A percentile compares a stretch with the other conserved stretches of the same genome.
Evolutionary conservation across 2,888 invertebrate species (phyloP).

Genomic region (Mesoligia furuncula): DNA sequence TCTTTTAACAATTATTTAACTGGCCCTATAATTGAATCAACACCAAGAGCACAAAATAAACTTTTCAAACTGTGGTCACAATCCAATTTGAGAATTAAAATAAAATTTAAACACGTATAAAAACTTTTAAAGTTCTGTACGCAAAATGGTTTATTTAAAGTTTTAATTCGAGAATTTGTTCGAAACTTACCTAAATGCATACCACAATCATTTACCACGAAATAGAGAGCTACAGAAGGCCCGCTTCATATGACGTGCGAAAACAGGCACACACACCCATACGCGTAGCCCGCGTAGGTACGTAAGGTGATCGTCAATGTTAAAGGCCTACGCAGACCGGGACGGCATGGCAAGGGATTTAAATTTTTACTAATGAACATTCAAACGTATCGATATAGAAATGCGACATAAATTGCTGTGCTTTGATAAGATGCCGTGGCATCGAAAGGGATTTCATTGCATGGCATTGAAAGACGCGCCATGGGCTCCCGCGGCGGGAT

Average conservation of each 20-base stretch:
- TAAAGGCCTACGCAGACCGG: no score
- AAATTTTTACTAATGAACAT: no score
- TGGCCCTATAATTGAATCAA: conserved; percentile 9
- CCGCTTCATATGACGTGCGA: background rate
- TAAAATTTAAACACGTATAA: conserved; percentile 14
- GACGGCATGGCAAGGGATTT: no score
- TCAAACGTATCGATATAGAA: no score
- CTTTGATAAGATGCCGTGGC: no score
- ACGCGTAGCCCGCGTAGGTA: no score
- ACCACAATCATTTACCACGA: background rate
- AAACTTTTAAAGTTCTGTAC: conserved; percentile 10
- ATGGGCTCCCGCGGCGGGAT: no score
- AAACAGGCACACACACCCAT: background rate
- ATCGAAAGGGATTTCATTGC: no score
- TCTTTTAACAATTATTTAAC: background rate
- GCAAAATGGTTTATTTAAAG: conserved; percentile 2
- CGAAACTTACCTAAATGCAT: conserved; percentile 2
- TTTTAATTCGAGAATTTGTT: conserved; percentile 48
- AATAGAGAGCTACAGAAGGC: background rate
- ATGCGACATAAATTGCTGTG: no score
- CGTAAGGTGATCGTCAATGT: no score
- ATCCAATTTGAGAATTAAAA: conserved; percentile 31
- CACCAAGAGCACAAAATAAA: background rate
- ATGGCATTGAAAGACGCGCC: no score
- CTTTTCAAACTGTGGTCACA: conserved; percentile 19